Percentiles rank a stretch among this genome's conserved stretches.
phyloP scores from a whole-genome alignment of 2,888 invertebrate species.

The Ectropis crepuscularia region DNA sequence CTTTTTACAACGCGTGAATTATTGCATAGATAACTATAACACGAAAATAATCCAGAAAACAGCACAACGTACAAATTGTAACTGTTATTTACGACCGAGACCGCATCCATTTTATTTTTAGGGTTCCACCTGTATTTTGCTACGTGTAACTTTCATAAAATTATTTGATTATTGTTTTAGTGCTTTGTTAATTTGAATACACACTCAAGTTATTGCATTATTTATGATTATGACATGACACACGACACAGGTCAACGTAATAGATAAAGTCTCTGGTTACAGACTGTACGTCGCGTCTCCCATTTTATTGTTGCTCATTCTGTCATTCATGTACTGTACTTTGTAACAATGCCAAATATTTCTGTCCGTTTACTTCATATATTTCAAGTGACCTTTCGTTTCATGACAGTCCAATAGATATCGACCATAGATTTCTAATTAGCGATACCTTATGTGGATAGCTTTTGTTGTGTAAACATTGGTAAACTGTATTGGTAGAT shows the following conservation, averaged over 20 bases:
- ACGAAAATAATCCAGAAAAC: conserved; percentile 45
- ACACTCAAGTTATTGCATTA: conserved; percentile 30
- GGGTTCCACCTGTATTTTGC: conserved; percentile 25
- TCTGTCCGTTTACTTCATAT: conserved; percentile 29
- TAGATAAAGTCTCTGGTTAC: conserved; percentile 51
- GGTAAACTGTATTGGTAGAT: conserved; percentile 26
- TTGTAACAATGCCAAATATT: conserved; percentile 33
- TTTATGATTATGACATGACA: conserved; percentile 45
- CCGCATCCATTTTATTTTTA: conserved; percentile 36
- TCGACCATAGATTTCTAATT: conserved; percentile 41
- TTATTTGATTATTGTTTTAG: conserved; percentile 28
- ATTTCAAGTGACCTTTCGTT: conserved; percentile 33
- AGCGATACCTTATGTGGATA: conserved; percentile 39
- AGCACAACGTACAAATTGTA: conserved; percentile 41
- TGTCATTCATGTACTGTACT: conserved; percentile 31
- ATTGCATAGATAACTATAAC: conserved; percentile 47
- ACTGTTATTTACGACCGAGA: conserved; percentile 39
- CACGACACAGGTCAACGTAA: conserved; percentile 43
- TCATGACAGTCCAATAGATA: conserved; percentile 37
- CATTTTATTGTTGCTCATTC: conserved; percentile 37
- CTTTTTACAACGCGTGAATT: conserved; percentile 54
- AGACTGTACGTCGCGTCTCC: conserved; percentile 60
- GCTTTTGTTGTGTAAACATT: conserved; percentile 43
- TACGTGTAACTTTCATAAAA: conserved; percentile 25
- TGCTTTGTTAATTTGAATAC: conserved; percentile 24